Evolutionary conservation across 2,797 vertebrate species (phyloP), one percentile per base, ranked within the genome.

Genomic region (Rhabdophis nuchalis): DNA sequence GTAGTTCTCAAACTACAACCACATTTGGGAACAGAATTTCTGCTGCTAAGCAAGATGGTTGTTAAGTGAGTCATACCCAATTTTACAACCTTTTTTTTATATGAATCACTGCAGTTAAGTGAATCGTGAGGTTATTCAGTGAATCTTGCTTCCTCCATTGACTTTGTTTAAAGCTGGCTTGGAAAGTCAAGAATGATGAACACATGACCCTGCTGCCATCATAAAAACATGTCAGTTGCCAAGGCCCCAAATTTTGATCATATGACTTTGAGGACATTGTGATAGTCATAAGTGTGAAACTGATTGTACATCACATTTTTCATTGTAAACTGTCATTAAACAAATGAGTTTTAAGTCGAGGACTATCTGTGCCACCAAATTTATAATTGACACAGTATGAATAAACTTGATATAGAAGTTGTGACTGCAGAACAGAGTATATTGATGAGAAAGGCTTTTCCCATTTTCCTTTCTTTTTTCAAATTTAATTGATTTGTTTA

Each of bases 351-450:
- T 68, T 68, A 68, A 32, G 61, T n/a, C 4, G 1, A 64, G 61
- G 5, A 68, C 61, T 68, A 68, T 32, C 61, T 68, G 61, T 64
- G 61, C 60, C 46, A 94, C 86, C 32, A n/a, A 91, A 53, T 58
- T 25, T 57, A 92, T 53, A 27, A 60, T 20, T 25, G 32, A 54
- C 94, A 91, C 87, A 86, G 4, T n/a, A 86, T 90, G 41, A 68
- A 95, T 91, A 77, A 95, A 60, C 89, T 92, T 56, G 92, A 87
- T 93, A 46, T 77, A 93, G 93, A 93, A 89, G 8, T 93, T 93
- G 61, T 90, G 64, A 89, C 61, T 95, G 85, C 3, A 90, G 72
- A 50, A 89, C 27, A 87, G 86, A 95, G 95, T 92, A 96, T 93
- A 77, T 92, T 92, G 95, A 86, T 86, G 92, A 93, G 61, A 94